These are phyloP conservation scores for Bimastos eiseni DNA, from an alignment of 2,888 invertebrate species.

Conservation along the genomic window DNA sequence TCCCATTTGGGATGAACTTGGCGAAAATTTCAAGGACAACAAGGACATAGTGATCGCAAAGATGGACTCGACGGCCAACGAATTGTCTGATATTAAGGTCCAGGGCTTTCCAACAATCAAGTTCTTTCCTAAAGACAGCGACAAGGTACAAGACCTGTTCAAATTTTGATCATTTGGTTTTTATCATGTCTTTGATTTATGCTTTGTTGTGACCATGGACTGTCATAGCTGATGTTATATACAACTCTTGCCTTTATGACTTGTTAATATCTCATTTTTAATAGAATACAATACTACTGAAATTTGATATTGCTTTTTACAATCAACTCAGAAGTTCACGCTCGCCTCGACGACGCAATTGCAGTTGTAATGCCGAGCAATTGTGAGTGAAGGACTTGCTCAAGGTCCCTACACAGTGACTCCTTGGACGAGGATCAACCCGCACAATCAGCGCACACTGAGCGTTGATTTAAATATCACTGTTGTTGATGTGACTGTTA, in stretches of 20 bases:
- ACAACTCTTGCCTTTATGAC: not conserved
- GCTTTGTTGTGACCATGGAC: not conserved
- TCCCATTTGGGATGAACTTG: constrained; percentile 94
- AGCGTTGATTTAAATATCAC: too few species aligned
- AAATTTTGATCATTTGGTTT: not conserved
- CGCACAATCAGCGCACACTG: too few species aligned
- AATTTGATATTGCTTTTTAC: too few species aligned
- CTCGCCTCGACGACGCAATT: too few species aligned
- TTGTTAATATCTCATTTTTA: not conserved
- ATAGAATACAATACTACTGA: too few species aligned
- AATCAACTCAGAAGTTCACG: too few species aligned
- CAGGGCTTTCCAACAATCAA: constrained; percentile 73
- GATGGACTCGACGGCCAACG: constrained; percentile 97
- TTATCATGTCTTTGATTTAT: not conserved
- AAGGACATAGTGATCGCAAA: constrained; percentile 88
- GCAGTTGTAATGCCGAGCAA: too few species aligned
- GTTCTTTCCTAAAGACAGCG: constrained; percentile 87
- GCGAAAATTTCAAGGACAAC: constrained; percentile 83
- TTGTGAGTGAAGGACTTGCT: too few species aligned
- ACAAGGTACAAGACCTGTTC: constrained; percentile 69
- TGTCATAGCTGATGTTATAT: not conserved
- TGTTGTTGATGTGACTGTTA: not conserved
- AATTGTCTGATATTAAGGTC: constrained; percentile 92
- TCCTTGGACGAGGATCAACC: too few species aligned
- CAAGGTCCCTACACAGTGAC: too few species aligned